phyloP scores from a whole-genome alignment of 2,797 vertebrate species.

The Salmo trutta region DNA sequence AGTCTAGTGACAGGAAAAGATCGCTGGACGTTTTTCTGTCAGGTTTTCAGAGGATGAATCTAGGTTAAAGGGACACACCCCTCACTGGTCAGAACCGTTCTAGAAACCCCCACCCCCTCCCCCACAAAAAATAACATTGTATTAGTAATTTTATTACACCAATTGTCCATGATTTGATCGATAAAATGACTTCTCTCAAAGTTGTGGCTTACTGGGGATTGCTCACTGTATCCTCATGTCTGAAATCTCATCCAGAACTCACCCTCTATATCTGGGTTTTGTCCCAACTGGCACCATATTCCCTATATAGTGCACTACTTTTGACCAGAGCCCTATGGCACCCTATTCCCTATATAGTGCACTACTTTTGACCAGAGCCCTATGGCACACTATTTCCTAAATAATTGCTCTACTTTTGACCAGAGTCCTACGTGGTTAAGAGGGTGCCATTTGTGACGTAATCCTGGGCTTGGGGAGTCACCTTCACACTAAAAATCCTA shows the following conservation, averaged over 20 bases:
- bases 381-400: too few relatives aligned
- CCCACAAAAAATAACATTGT: neutral
- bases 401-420: too few relatives aligned
- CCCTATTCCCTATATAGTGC: too few relatives aligned
- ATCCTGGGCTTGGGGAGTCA: slow-evolving; percentile 20
- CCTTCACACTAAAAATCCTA: slow-evolving; percentile 44
- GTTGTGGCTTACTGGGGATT: neutral
- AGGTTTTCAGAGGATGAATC: neutral
- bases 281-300: too few relatives aligned
- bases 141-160: neutral
- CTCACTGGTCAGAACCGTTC: too few relatives aligned
- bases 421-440: too few relatives aligned
- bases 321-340: too few relatives aligned
- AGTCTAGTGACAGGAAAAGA: neutral
- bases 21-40: neutral
- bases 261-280: too few relatives aligned
- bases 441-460: too few relatives aligned
- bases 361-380: too few relatives aligned
- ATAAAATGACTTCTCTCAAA: neutral
- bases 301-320: too few relatives aligned
- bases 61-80: neutral
- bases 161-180: neutral
- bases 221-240: neutral
- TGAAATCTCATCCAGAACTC: neutral
- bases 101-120: too few relatives aligned